Base-by-base conservation (phyloP, 2,888 invertebrate species). In the Epiblema foenella region DNA sequence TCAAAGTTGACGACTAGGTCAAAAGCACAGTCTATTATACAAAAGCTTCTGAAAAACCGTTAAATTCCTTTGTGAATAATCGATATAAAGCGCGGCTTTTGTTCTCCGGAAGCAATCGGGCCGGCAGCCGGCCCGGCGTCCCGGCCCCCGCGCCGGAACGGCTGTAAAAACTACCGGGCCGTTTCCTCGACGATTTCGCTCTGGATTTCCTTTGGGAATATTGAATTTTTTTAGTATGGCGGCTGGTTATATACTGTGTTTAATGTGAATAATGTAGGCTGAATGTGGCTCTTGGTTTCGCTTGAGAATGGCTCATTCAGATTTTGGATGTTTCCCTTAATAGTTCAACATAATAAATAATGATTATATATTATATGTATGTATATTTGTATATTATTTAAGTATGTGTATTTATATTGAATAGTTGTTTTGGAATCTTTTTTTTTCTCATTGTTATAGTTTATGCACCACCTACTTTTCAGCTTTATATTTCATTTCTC, bases 91-190 rank as follows among this genome's bases (percentile, higher is more conserved):
- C 18, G 0, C n/a, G 2, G 15, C 59, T 42, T 46, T 59, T 59
- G 59, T 59, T 59, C 42, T n/a, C 42, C 59, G 59, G 59, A 59
- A 39, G 18, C 59, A 51, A 17, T 17, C 51, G 59, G 42, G 15
- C 20, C 58, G 20, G 15, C 15, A 10, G 17, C 33, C 46, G 57
- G 59, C 15, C 15, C 58, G 20, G 20, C n/a, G n/a, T n/a, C n/a
- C n/a, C n/a, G n/a, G n/a, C n/a, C n/a, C 8, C 9, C 5, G 24
- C 15, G 15, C 2, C 20, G 39, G 39, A 39, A 20, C 39, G 58
- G 58, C 58, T 18, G 39, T 59, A 15, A 59, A 59, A 42, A 46
- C 46, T n/a, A 12, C 46, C 58, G 12, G 58, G 1, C 39, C 20
- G 39, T 39, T 59, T 59, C 58, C 58, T 18, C 8, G 7, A 39